These are phyloP conservation scores for Fundulus diaphanus DNA, from an alignment of 2,797 vertebrate species.

Conservation along the genomic window DNA sequence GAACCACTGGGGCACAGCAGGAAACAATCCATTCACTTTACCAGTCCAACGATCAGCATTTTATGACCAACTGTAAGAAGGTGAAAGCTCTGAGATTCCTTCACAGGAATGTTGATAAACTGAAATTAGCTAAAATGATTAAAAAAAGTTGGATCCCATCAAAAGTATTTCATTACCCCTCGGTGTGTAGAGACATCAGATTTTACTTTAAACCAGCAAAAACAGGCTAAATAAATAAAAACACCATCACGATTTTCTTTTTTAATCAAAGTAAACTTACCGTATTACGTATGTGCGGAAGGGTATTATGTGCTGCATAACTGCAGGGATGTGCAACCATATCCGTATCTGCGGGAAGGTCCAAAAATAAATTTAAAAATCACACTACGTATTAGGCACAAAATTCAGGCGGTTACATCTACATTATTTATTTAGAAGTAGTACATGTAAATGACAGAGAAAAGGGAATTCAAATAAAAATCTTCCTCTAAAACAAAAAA, in stretches of 20 bases:
- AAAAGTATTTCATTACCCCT: background rate
- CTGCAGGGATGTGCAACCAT: constrained; percentile 98
- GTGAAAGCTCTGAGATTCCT: background rate
- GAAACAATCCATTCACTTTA: background rate
- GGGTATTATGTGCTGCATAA: constrained; percentile 99
- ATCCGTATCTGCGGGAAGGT: constrained; percentile 82
- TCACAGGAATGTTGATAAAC: background rate
- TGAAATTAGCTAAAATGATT: background rate
- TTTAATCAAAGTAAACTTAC: constrained; percentile 70
- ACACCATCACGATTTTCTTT: background rate
- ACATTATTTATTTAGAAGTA: background rate
- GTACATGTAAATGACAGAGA: background rate
- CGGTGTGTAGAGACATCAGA: background rate
- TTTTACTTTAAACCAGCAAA: background rate
- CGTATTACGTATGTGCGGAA: constrained; percentile 98
- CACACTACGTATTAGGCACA: background rate
- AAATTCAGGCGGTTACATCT: background rate
- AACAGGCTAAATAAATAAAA: background rate
- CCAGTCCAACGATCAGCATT: background rate
- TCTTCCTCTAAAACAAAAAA: too few relatives aligned
- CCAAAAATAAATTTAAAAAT: background rate
- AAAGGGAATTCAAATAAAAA: background rate
- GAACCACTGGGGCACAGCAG: background rate
- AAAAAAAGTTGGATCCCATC: background rate
- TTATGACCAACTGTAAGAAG: background rate